phyloP scores from a whole-genome alignment of 2,797 vertebrate species.

The Gastrophryne carolinensis region DNA sequence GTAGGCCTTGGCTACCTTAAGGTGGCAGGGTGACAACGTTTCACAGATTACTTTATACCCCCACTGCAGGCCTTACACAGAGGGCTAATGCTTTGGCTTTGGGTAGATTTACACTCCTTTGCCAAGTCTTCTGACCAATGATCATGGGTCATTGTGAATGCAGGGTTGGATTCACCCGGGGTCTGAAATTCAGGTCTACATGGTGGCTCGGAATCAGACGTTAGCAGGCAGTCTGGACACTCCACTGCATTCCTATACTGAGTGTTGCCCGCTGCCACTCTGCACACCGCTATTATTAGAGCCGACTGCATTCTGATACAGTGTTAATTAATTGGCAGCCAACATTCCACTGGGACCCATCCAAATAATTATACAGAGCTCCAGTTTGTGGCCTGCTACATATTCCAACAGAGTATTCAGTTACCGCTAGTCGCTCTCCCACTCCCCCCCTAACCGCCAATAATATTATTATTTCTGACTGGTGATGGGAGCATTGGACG shows the following conservation, averaged over 20 bases:
- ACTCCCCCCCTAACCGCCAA: not conserved
- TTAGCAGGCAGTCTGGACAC: not conserved
- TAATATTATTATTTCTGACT: not conserved
- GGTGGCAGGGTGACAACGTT: too few relatives aligned
- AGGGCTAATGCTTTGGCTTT: too few relatives aligned
- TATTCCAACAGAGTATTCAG: not conserved
- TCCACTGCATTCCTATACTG: not conserved
- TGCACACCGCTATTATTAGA: constrained; percentile 25
- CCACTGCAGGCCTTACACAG: too few relatives aligned
- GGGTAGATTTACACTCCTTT: too few relatives aligned
- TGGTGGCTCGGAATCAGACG: not conserved
- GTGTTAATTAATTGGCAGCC: constrained; percentile 34
- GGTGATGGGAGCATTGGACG: not conserved
- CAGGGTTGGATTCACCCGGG: too few relatives aligned
- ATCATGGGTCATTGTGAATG: too few relatives aligned
- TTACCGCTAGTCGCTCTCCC: constrained; percentile 6
- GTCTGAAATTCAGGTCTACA: not conserved
- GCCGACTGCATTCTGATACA: constrained; percentile 13
- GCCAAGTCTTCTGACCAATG: too few relatives aligned
- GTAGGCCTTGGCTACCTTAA: too few relatives aligned
- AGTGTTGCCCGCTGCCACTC: not conserved
- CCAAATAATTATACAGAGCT: constrained; percentile 25
- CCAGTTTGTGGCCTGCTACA: not conserved
- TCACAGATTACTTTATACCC: too few relatives aligned
- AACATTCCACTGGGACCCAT: constrained; percentile 9